phyloP scores from a whole-genome alignment of 1,140 invertebrate genomes.

The Asbolus verrucosus region DNA sequence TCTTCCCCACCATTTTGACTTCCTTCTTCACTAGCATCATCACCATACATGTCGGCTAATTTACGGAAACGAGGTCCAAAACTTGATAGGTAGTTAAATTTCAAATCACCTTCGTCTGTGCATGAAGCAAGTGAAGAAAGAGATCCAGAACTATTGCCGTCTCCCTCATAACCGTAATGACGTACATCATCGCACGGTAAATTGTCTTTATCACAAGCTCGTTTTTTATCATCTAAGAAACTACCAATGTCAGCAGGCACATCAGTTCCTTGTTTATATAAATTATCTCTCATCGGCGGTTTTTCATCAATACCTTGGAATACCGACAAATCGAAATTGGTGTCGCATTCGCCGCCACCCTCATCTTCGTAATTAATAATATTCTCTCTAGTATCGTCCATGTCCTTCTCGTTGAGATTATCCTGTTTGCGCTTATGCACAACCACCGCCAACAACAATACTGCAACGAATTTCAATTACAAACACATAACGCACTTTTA shows the following conservation, averaged over 20 bases:
- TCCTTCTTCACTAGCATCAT: conserved; percentile 84
- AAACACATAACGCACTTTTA: conserved; percentile 38
- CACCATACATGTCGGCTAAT: conserved; percentile 97
- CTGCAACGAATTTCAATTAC: conserved; percentile 65
- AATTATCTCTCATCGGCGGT: conserved; percentile 62
- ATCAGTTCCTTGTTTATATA: conserved; percentile 63
- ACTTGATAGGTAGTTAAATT: conserved; percentile 96
- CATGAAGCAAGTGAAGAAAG: conserved; percentile 93
- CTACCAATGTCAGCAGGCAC: conserved; percentile 81
- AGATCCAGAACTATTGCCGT: conserved; percentile 91
- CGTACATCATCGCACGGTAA: conserved; percentile 95
- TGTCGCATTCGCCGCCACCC: conserved; percentile 95
- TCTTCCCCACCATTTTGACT: conserved; percentile 78
- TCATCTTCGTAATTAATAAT: conserved; percentile 98
- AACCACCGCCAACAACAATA: conserved; percentile 87
- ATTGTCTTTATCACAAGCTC: conserved; percentile 88
- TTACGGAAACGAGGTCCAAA: conserved; percentile 97
- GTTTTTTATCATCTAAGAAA: conserved; percentile 91
- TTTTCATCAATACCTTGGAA: conserved; percentile 67
- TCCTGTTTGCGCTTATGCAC: conserved; percentile 87
- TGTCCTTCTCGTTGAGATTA: conserved; percentile 89
- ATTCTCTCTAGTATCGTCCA: conserved; percentile 96
- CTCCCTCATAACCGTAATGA: conserved; percentile 96
- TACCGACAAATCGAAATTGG: conserved; percentile 94
- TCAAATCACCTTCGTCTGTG: conserved; percentile 93